phyloP scores from a whole-genome alignment of 2,888 invertebrate species.

The Smittia sp. region DNA sequence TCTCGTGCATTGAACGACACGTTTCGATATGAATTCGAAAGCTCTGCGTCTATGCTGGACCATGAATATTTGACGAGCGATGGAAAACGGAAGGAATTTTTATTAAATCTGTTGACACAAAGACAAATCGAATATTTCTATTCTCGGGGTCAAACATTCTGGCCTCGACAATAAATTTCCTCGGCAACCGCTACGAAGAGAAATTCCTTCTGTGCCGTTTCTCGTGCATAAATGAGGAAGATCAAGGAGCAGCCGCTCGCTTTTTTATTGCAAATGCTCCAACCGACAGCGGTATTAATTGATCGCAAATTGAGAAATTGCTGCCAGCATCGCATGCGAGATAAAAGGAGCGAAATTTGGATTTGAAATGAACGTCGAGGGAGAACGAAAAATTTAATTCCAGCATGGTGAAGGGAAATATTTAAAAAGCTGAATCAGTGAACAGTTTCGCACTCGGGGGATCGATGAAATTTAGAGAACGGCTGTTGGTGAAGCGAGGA shows the following conservation, averaged over 20 bases:
- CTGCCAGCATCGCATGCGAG: not conserved
- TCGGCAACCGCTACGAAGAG: not conserved
- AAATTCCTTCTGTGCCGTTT: too few relatives aligned
- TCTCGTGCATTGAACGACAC: too few relatives aligned
- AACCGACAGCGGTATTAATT: constrained; percentile 6
- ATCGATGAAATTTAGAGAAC: too few relatives aligned
- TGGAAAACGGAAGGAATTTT: too few relatives aligned
- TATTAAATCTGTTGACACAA: too few relatives aligned
- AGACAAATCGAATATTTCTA: not conserved
- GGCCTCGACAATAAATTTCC: not conserved
- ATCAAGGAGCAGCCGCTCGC: not conserved
- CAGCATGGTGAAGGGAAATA: not conserved
- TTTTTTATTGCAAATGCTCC: not conserved
- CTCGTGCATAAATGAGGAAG: too few relatives aligned
- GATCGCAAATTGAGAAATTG: constrained; percentile 5
- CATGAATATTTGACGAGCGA: too few relatives aligned
- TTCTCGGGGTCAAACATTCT: not conserved
- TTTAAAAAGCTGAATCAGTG: not conserved
- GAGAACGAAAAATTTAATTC: not conserved
- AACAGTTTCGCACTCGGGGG: too few relatives aligned
- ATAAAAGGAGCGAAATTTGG: not conserved
- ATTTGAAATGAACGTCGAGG: not conserved
- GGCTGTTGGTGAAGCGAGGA: too few relatives aligned
- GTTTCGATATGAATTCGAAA: too few relatives aligned
- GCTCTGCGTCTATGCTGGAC: too few relatives aligned